Percentiles rank a stretch among this genome's conserved stretches.
These are phyloP conservation scores for Columbina picui DNA, from an alignment of 2,113 vertebrate species.

Conservation along the genomic window DNA sequence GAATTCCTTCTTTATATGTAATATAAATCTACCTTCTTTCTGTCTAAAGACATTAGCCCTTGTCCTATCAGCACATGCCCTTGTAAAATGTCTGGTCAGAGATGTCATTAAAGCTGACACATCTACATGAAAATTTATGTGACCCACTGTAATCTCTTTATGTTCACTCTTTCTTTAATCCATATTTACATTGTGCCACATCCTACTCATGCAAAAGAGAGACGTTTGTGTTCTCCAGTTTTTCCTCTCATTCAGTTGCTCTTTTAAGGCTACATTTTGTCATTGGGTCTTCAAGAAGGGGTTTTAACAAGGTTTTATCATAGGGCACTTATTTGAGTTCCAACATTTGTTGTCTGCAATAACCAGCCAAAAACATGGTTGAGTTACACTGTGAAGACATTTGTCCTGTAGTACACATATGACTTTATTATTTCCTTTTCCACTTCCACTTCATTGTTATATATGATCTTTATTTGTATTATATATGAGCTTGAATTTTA, in stretches of 20 bases:
- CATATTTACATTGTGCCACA: neutral
- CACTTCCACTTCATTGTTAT: neutral
- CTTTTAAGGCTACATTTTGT: neutral
- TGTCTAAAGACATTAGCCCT: no score
- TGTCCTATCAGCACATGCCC: no score
- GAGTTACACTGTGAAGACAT: neutral
- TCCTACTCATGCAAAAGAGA: neutral
- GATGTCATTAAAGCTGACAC: neutral
- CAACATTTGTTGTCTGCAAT: neutral
- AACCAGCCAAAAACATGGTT: neutral
- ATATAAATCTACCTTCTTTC: no score
- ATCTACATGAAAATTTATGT: neutral
- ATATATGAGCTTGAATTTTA: neutral
- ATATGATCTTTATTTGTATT: neutral
- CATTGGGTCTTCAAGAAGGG: neutral
- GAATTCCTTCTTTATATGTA: no score
- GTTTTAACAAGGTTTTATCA: neutral
- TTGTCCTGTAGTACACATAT: neutral
- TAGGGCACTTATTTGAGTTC: neutral
- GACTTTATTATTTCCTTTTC: slow-evolving; percentile 17
- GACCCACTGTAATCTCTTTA: neutral
- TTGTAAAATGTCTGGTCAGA: neutral
- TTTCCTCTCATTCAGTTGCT: neutral
- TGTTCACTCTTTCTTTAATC: neutral
- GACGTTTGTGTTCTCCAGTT: neutral